These are phyloP conservation scores for Tinea semifulvella DNA, from an alignment of 2,888 invertebrate genomes.

Conservation along the genomic window DNA sequence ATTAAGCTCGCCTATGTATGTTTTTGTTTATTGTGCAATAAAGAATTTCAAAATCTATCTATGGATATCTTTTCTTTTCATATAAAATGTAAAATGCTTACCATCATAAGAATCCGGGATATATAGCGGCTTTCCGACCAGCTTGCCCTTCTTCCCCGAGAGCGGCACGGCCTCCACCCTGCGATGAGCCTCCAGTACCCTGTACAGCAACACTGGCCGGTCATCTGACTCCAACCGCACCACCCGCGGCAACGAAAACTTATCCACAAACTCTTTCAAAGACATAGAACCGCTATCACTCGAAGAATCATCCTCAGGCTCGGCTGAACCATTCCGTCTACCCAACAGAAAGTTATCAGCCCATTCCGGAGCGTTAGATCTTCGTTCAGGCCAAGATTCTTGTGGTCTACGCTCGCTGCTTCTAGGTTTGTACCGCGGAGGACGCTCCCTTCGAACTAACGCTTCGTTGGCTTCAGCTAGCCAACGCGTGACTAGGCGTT, in stretches of 20 bases:
- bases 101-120: conserved; percentile 75
- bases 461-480: conserved; percentile 62
- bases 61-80: no score
- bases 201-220: conserved; percentile 69
- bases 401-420: conserved; percentile 61
- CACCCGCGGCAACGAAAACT: conserved; percentile 69
- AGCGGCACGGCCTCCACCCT: conserved; percentile 70
- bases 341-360: conserved; percentile 54
- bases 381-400: conserved; percentile 41
- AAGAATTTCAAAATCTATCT: no score
- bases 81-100: conserved; percentile 39
- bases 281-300: conserved; percentile 52
- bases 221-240: conserved; percentile 65
- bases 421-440: conserved; percentile 53
- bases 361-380: conserved; percentile 51
- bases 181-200: conserved; percentile 69
- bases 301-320: conserved; percentile 47
- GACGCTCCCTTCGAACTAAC: conserved; percentile 48
- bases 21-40: no score
- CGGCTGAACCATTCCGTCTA: conserved; percentile 47
- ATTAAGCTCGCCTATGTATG: no score
- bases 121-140: conserved; percentile 66
- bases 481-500: conserved; percentile 58
- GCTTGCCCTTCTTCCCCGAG: conserved; percentile 63
- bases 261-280: conserved; percentile 67